Conservation (phyloP, 2,888 invertebrate genomes). For the Emmelina monodactyla region DNA sequence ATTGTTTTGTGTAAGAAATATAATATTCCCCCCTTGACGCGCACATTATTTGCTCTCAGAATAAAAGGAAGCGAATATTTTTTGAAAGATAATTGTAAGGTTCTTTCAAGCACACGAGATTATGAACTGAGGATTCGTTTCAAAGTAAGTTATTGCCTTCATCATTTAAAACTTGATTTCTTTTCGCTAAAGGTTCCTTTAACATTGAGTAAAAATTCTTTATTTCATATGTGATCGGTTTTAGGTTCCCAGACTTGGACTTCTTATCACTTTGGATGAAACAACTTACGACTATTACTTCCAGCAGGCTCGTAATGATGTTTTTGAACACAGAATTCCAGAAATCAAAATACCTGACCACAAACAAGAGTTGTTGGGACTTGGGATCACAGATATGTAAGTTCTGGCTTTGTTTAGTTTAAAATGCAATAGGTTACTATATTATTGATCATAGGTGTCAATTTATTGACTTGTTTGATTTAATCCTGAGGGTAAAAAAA, state of each 20-base stretch:
- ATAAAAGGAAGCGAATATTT: slow-evolving; percentile 71
- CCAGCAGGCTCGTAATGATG: slow-evolving; percentile 83
- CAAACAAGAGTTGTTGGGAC: slow-evolving; percentile 79
- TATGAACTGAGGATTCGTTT: slow-evolving; percentile 83
- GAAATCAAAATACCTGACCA: slow-evolving; percentile 82
- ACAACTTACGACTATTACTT: slow-evolving; percentile 87
- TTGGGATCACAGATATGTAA: slow-evolving; percentile 89
- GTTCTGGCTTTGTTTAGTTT: too few species aligned
- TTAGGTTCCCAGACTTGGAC: slow-evolving; percentile 67
- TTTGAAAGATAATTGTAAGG: slow-evolving; percentile 69
- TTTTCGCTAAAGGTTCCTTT: too few species aligned
- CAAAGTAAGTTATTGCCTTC: slow-evolving; percentile 71
- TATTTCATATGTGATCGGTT: too few species aligned
- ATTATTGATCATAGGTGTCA: too few species aligned
- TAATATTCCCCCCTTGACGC: slow-evolving; percentile 77
- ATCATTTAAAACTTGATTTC: too few species aligned
- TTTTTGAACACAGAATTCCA: slow-evolving; percentile 79
- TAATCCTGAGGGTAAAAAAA: too few species aligned
- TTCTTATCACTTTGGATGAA: slow-evolving; percentile 72
- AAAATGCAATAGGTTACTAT: too few species aligned
- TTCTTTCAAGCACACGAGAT: slow-evolving; percentile 54
- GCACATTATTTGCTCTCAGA: slow-evolving; percentile 80
- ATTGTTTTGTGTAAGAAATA: slow-evolving; percentile 74
- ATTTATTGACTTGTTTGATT: too few species aligned
- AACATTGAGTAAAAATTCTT: too few species aligned